Evolutionary conservation across 2,797 vertebrate genomes (phyloP).

Genomic region (Caiman crocodilus): DNA sequence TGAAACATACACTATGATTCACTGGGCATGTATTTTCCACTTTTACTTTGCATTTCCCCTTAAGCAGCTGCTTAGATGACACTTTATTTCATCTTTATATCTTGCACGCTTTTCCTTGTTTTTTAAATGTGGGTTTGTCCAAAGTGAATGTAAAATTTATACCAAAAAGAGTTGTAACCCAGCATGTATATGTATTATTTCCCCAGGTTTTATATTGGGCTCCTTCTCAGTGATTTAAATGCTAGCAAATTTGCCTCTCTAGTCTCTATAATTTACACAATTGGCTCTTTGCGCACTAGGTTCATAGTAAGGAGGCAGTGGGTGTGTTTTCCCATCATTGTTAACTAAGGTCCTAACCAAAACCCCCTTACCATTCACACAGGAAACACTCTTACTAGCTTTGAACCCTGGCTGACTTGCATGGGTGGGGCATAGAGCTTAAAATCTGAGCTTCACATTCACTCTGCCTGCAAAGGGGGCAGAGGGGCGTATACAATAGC

Average conservation of each 20-base stretch:
- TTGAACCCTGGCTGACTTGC: too few species aligned
- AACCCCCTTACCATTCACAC: too few species aligned
- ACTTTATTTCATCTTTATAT: neutral
- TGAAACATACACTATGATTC: neutral
- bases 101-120: neutral
- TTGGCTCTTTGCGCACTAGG: neutral
- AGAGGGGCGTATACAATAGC: too few species aligned
- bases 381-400: too few species aligned
- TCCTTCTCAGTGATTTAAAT: neutral
- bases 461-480: too few species aligned
- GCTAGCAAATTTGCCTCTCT: neutral
- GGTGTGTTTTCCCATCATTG: too few species aligned
- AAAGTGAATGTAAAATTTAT: neutral
- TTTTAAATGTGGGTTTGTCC: neutral
- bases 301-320: neutral
- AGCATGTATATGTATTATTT: neutral
- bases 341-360: too few species aligned
- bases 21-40: neutral
- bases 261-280: neutral
- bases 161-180: neutral
- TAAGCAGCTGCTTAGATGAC: neutral
- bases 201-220: neutral
- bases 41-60: slow-evolving; percentile 6
- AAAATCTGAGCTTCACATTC: too few species aligned
- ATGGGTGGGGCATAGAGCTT: too few species aligned